A percentile compares a stretch with the other conserved stretches of the same genome.
Conservation (phyloP, 2,797 vertebrate genomes). For the Alcedo quadribrachys region DNA sequence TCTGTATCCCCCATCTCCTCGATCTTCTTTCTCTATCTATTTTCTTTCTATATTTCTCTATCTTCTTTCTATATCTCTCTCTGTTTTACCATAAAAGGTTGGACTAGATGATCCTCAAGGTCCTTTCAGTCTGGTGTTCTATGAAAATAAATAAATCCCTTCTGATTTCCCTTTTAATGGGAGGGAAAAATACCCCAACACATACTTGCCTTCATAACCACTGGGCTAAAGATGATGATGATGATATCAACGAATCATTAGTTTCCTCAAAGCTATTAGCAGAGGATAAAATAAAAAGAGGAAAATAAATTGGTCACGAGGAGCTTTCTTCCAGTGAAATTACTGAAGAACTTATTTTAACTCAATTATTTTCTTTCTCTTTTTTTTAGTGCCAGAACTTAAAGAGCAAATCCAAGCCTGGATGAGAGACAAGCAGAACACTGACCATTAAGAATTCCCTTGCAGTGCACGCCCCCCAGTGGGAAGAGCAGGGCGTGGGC, state of each 20-base stretch:
- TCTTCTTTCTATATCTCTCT: no score
- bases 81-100: no score
- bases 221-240: neutral
- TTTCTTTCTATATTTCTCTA: no score
- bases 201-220: neutral
- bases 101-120: no score
- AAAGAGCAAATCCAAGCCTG: constrained; percentile 96
- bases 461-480: constrained; percentile 8
- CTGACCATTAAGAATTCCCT: constrained; percentile 68
- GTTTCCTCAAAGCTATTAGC: neutral
- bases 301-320: neutral
- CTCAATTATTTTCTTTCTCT: neutral
- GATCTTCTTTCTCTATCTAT: no score
- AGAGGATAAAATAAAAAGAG: neutral
- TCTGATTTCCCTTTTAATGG: neutral
- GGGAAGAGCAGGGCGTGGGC: neutral
- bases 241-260: no score
- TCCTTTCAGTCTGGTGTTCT: no score
- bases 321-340: neutral
- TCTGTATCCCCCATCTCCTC: no score
- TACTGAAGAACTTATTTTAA: neutral
- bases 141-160: neutral
- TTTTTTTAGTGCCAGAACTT: constrained; percentile 89
- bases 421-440: constrained; percentile 94
- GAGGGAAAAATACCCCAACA: neutral